Percentiles rank a stretch among this genome's conserved stretches.
These are phyloP conservation scores for Phocides pigmalion DNA, from an alignment of 1,140 invertebrate species.

Conservation along the genomic window DNA sequence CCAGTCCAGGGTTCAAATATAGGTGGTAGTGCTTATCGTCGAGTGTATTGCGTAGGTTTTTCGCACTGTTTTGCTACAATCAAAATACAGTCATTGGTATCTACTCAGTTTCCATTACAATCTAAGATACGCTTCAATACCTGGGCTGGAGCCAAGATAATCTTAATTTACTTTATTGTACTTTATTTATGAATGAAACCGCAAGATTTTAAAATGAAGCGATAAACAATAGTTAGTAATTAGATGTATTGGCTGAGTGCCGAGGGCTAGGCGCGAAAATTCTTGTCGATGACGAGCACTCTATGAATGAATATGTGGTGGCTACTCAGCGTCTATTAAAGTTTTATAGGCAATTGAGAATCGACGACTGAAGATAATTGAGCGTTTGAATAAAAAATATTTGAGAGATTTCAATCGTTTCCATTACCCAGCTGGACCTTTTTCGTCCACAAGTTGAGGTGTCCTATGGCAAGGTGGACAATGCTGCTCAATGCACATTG, in stretches of 20 bases:
- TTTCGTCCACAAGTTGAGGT: too few species aligned
- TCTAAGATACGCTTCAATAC: neutral
- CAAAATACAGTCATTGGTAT: too few species aligned
- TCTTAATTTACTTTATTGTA: neutral
- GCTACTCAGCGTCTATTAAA: too few species aligned
- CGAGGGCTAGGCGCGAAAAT: slow-evolving; percentile 45
- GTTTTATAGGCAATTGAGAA: neutral
- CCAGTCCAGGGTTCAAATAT: too few species aligned
- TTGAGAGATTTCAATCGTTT: too few species aligned
- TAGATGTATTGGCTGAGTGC: slow-evolving; percentile 39
- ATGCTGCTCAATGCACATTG: too few species aligned
- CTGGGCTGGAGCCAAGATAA: neutral
- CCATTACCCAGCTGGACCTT: too few species aligned
- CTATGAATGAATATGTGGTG: slow-evolving; percentile 21
- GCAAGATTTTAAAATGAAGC: slow-evolving; percentile 27
- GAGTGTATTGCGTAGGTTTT: too few species aligned
- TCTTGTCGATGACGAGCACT: slow-evolving; percentile 49
- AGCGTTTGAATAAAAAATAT: too few species aligned
- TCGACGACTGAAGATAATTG: neutral
- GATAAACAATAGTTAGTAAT: slow-evolving; percentile 21
- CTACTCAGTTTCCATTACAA: neutral
- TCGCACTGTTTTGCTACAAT: too few species aligned
- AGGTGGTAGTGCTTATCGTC: too few species aligned
- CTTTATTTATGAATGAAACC: slow-evolving; percentile 26
- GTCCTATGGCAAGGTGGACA: too few species aligned